A percentile compares a stretch with the other conserved stretches of the same genome.
phyloP scores from a whole-genome alignment of 23 tunicate species.

The Trididemnum miniatum region DNA sequence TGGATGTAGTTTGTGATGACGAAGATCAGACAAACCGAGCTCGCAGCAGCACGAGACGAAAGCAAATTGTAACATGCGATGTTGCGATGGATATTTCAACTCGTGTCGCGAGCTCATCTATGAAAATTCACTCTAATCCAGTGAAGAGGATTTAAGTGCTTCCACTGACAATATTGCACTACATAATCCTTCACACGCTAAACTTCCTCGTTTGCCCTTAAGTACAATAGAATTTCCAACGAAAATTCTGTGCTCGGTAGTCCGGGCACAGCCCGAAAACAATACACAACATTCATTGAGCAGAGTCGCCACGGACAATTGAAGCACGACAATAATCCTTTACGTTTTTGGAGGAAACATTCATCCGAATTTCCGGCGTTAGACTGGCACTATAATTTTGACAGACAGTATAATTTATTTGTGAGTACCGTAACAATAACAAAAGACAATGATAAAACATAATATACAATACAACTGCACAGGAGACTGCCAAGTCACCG shows the following conservation, averaged over 20 bases:
- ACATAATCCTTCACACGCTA: neutral
- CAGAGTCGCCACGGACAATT: neutral
- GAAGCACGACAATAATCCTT: constrained; percentile 13
- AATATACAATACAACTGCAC: no score
- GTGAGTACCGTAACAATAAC: no score
- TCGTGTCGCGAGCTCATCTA: constrained; percentile 13
- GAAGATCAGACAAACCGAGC: constrained; percentile 18
- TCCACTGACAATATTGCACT: constrained; percentile 16
- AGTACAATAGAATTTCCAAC: constrained; percentile 3
- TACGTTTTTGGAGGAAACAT: constrained; percentile 19
- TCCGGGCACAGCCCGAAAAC: neutral
- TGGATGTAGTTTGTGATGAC: constrained; percentile 2
- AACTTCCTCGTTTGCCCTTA: constrained; percentile 12
- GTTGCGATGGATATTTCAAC: constrained; percentile 1
- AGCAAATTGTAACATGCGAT: neutral
- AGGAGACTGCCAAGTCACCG: no score
- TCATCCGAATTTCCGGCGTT: constrained; percentile 15
- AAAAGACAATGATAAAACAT: no score
- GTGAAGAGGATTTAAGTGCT: constrained; percentile 2
- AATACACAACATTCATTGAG: constrained; percentile 5
- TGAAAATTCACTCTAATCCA: neutral
- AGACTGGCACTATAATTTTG: no score
- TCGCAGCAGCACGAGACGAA: neutral
- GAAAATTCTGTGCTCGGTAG: neutral
- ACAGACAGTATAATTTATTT: no score